These are phyloP conservation scores for Podarcis cretensis DNA, from an alignment of 2,113 vertebrate genomes.

Conservation along the genomic window DNA sequence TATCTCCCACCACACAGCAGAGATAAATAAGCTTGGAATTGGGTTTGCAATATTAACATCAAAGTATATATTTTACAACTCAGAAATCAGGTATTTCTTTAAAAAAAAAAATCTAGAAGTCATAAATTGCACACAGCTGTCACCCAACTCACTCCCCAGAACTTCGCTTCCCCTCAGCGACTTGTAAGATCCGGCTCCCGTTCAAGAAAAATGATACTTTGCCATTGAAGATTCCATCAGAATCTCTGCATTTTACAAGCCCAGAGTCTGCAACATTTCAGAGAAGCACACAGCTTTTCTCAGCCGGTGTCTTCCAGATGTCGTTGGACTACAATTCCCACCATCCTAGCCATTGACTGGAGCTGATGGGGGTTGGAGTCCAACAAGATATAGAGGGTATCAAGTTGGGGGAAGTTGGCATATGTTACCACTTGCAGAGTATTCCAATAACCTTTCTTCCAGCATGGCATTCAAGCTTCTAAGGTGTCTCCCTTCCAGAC, in stretches of 20 bases:
- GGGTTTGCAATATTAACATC: not conserved
- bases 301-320: too few relatives aligned
- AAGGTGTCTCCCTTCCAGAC: too few relatives aligned
- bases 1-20: not conserved
- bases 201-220: not conserved
- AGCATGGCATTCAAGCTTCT: too few relatives aligned
- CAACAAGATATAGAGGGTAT: too few relatives aligned
- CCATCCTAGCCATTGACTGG: too few relatives aligned
- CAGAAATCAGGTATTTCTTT: not conserved
- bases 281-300: too few relatives aligned
- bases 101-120: not conserved
- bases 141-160: not conserved
- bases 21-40: constrained; percentile 4
- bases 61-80: not conserved
- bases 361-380: too few relatives aligned
- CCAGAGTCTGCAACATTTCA: not conserved
- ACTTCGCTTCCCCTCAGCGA: not conserved
- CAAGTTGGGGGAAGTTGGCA: too few relatives aligned
- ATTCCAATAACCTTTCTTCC: too few relatives aligned
- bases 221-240: not conserved
- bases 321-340: too few relatives aligned
- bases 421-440: too few relatives aligned
- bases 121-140: not conserved
- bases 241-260: not conserved
- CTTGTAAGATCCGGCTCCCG: not conserved